Base-by-base conservation (phyloP, 2,797 vertebrate species). In the Chelonia mydas region DNA sequence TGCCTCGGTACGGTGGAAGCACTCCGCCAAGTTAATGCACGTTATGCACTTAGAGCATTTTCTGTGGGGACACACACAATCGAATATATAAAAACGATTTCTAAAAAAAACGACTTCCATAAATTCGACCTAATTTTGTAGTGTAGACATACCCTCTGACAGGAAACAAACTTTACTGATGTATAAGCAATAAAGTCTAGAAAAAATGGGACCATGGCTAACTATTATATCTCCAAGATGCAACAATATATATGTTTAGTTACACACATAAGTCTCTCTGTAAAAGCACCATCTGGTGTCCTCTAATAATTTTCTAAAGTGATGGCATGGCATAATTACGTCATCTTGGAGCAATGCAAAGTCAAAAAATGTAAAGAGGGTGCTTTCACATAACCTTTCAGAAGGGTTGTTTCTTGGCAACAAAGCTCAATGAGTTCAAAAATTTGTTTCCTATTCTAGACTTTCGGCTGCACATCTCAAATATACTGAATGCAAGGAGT, bases 371-470 rank as follows among this genome's bases (percentile, higher is more conserved):
- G 55, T 7, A 16, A 81, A 88, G 33, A 83, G 2, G 2, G 12
- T 57, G 2, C 3, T 68, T 91, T 78, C 41, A 23, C 50, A 78
- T 31, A 5, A 37, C 1, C 7, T 9, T 87, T 15, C 2, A 79
- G 17, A 85, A 84, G 90, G 53, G 6, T 0, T 65, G 33, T 19
- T 81, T 47, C 72, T 83, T 83, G 9, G 3, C 49, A 74, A 74
- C 19, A 78, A 77, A 78, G 28, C 81, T 59, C 25, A 37, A 1
- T 16, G 5, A 82, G 1, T 77, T 53, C 33, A 41, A 16, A 1
- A 0, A 2, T 41, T 78, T 83, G 6, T 89, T 5, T 1, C 2
- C 10, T 84, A 4, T 33, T 45, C 0, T 2, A 84, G 3, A 84
- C 47, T 21, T 90, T 84, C 76, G 3, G 16, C 74, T 76, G 76